A percentile compares a stretch with the other conserved stretches of the same genome.
Conservation (phyloP, 2,888 invertebrate species). For the Tanypteryx hageni region DNA sequence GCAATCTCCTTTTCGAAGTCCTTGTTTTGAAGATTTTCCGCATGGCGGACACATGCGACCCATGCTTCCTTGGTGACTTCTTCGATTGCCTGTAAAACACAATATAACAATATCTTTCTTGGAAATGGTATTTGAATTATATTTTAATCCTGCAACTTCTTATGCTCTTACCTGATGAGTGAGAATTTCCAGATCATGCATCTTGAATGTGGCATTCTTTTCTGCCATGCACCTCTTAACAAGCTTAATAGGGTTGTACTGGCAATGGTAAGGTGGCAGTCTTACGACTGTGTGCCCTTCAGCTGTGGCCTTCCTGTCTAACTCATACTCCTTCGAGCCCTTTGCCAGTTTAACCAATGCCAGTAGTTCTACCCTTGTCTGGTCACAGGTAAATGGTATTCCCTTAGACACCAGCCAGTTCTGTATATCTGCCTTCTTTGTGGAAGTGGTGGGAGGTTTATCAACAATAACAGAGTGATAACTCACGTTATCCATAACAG, state of each 20-base stretch:
- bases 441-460: neutral
- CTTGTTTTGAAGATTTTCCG: too few species aligned
- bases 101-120: too few species aligned
- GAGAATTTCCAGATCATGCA: neutral
- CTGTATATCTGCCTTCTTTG: neutral
- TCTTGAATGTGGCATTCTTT: neutral
- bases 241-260: neutral
- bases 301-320: neutral
- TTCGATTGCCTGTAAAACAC: too few species aligned
- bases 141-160: too few species aligned
- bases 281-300: neutral
- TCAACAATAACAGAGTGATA: neutral
- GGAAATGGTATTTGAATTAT: too few species aligned
- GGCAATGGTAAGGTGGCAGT: constrained; percentile 7
- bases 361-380: neutral
- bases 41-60: too few species aligned
- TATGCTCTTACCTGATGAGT: neutral
- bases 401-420: neutral
- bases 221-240: neutral
- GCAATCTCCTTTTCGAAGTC: too few species aligned
- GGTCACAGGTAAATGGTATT: neutral
- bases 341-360: neutral
- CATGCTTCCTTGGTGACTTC: too few species aligned
- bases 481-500: neutral
- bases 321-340: neutral